Base-by-base conservation (phyloP, 2,797 vertebrate genomes). In the Florisuga fusca region DNA sequence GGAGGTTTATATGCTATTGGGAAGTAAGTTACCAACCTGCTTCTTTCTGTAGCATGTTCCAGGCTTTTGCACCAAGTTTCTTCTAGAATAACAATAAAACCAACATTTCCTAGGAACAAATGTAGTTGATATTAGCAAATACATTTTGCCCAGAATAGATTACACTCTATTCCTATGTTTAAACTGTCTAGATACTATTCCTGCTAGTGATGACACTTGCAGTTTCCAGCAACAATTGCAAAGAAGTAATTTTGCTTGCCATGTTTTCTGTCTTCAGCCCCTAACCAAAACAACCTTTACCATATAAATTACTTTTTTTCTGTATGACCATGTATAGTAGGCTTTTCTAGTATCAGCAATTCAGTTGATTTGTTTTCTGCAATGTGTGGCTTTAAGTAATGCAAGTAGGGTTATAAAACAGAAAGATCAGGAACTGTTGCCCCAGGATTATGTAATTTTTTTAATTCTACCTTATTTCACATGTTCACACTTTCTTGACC, bases 371-470 rank as follows among this genome's bases (percentile, higher is more conserved):
- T 85, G 17, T 54, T 89, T 94, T 69, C 34, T 67, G 36, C 71
- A 89, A 27, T 51, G 31, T 4, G 33, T 43, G 41, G 22, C 43
- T 92, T 85, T 79, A 79, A 69, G 76, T 80, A 89, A 75, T 58
- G 31, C 51, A 72, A 75, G 33, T 27, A 61, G 26, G 12, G 29
- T 43, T 64, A 55, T 43, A 88, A 92, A 85, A 23, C 36, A 67
- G 31, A 34, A 55, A 78, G 20, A 55, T 92, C 43, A 79, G 57
- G 34, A 76, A 80, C 21, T n/a, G 29, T 27, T 71, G 46, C 34
- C 90, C 34, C 36, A 46, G 53, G 27, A 67, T 55, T 83, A 76
- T 58, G 7, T 69, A 69, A 62, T 51, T 36, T 69, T 64, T 22
- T 19, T 34, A 53, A 43, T 66, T 84, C 9, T 16, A 66, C 31